Evolutionary conservation across 2,888 invertebrate species (phyloP).

Genomic region (Folsomia manolachei): DNA sequence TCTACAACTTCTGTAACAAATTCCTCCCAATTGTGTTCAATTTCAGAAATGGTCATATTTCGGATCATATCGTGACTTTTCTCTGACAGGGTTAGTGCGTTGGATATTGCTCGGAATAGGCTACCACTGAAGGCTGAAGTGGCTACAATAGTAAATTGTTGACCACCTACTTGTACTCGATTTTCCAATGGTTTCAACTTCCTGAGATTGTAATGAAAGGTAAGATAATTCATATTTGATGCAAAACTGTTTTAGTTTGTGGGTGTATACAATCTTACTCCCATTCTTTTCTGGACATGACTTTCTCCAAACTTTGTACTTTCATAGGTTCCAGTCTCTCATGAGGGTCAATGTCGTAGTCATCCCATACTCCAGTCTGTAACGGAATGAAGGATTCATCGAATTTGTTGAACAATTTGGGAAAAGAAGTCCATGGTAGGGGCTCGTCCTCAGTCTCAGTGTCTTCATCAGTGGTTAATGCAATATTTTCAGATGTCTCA

Average conservation of each 20-base stretch:
- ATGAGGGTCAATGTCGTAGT: slow-evolving; percentile 20
- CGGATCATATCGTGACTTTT: neutral
- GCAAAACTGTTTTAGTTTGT: neutral
- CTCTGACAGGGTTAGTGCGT: slow-evolving; percentile 17
- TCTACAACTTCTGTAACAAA: slow-evolving; percentile 10
- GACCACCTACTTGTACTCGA: slow-evolving; percentile 30
- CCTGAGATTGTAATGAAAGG: no score
- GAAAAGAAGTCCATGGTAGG: no score
- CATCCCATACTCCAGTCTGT: slow-evolving; percentile 16
- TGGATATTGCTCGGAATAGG: slow-evolving; percentile 25
- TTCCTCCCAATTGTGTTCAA: slow-evolving; percentile 14
- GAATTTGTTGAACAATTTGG: neutral
- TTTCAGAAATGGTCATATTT: slow-evolving; percentile 2
- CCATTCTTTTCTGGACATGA: neutral
- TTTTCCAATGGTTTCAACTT: slow-evolving; percentile 24
- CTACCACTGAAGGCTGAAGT: slow-evolving; percentile 7
- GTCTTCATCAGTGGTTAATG: no score
- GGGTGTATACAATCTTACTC: neutral
- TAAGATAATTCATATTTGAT: neutral
- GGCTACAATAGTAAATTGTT: slow-evolving; percentile 28
- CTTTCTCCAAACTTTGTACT: neutral
- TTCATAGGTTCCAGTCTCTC: slow-evolving; percentile 4
- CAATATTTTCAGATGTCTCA: no score
- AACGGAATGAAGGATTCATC: neutral
- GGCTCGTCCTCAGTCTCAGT: no score